These are phyloP conservation scores for Salminus brasiliensis DNA, from an alignment of 2,113 vertebrate genomes.

Conservation along the genomic window DNA sequence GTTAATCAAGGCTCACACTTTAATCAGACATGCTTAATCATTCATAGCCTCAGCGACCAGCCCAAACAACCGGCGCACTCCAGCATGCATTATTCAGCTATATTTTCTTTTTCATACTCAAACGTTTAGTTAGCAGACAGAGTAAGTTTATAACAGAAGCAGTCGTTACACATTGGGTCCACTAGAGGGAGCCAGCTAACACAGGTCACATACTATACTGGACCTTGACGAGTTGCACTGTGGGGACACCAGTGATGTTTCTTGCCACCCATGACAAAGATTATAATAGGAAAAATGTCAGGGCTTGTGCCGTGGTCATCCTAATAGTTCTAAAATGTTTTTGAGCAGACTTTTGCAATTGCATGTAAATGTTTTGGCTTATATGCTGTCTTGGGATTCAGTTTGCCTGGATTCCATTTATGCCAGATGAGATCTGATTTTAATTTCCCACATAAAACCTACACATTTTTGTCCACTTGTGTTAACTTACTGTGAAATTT, in stretches of 20 bases:
- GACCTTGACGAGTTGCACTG: background rate
- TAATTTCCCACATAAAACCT: no score
- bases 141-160: background rate
- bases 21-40: constrained; percentile 45
- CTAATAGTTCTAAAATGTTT: no score
- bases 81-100: constrained; percentile 42
- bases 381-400: no score
- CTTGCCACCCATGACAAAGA: no score
- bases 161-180: background rate
- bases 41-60: constrained; percentile 29
- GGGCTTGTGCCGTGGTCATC: no score
- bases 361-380: no score
- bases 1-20: constrained; percentile 45
- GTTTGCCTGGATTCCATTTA: no score
- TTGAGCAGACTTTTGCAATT: no score
- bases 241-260: background rate
- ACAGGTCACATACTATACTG: background rate
- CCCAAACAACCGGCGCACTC: constrained; percentile 9
- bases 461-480: no score
- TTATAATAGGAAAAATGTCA: no score
- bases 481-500: no score
- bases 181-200: background rate
- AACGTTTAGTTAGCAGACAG: constrained; percentile 3
- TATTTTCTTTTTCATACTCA: constrained; percentile 32
- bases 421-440: no score